These are phyloP conservation scores for Anthopleura xanthogrammica DNA, from an alignment of 92 coral and sea anemone genomes.

Conservation along the genomic window DNA sequence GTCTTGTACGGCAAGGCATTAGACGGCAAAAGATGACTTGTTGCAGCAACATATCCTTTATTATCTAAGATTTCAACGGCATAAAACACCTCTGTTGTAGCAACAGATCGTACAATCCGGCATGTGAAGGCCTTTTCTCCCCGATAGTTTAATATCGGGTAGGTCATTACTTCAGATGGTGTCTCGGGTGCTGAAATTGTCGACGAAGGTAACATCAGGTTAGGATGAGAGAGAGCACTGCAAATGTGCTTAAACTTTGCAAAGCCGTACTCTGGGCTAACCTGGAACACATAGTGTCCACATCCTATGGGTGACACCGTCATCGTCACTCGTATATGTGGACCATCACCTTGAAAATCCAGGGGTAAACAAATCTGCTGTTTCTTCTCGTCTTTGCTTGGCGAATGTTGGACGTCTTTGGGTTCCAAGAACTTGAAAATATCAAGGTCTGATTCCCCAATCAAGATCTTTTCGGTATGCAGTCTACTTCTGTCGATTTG, in stretches of 20 bases:
- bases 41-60: conserved; percentile 32
- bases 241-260: conserved; percentile 10
- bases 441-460: conserved; percentile 25
- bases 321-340: conserved; percentile 11
- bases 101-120: conserved; percentile 40
- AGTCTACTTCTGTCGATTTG: conserved; percentile 27
- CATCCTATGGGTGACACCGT: background rate
- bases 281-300: conserved; percentile 24
- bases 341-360: conserved; percentile 8
- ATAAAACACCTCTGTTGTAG: conserved; percentile 1
- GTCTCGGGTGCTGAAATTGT: background rate
- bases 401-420: background rate
- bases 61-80: conserved; percentile 39
- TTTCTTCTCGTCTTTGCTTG: background rate
- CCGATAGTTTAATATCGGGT: conserved; percentile 39
- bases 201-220: conserved; percentile 13
- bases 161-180: conserved; percentile 31
- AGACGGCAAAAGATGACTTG: conserved; percentile 34
- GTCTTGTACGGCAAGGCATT: conserved; percentile 46
- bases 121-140: conserved; percentile 46
- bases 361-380: conserved; percentile 10
- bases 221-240: conserved; percentile 21
- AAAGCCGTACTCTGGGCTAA: conserved; percentile 27
- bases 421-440: conserved; percentile 16
- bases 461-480: conserved; percentile 8